phyloP scores from a whole-genome alignment of 92 coral and sea anemone genomes.

The Palythoa grandis region DNA sequence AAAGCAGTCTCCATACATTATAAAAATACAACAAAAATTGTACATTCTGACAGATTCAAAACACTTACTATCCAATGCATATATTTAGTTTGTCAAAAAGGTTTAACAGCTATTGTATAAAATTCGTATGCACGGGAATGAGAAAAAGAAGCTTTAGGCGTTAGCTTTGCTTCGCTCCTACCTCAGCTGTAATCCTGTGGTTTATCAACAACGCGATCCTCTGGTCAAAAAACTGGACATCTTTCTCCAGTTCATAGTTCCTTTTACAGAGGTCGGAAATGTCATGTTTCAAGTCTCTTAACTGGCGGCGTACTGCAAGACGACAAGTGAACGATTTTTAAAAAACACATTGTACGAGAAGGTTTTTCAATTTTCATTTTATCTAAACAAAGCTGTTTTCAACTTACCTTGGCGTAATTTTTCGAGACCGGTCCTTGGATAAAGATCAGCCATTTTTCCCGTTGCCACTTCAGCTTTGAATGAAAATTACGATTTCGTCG shows the following conservation, averaged over 20 bases:
- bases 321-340: not conserved
- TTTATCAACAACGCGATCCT: conserved; percentile 94
- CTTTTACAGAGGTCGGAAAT: conserved; percentile 92
- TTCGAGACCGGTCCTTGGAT: conserved; percentile 37
- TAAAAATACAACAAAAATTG: not conserved
- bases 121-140: not conserved
- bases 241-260: conserved; percentile 93
- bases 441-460: conserved; percentile 26
- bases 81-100: not conserved
- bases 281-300: conserved; percentile 80
- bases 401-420: conserved; percentile 36
- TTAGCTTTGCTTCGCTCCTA: conserved; percentile 32
- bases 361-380: not conserved
- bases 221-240: conserved; percentile 94
- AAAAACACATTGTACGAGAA: not conserved
- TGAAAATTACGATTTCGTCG: not conserved
- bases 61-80: not conserved
- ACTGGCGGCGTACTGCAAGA: conserved; percentile 79
- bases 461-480: conserved; percentile 6
- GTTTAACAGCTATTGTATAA: not conserved
- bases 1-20: not conserved
- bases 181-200: conserved; percentile 95
- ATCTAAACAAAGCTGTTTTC: not conserved
- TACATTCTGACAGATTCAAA: conserved; percentile 2
- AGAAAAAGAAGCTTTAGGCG: not conserved